A percentile compares a stretch with the other conserved stretches of the same genome.
phyloP scores from a whole-genome alignment of 2,797 vertebrate species.

The Anomalospiza imberbis region DNA sequence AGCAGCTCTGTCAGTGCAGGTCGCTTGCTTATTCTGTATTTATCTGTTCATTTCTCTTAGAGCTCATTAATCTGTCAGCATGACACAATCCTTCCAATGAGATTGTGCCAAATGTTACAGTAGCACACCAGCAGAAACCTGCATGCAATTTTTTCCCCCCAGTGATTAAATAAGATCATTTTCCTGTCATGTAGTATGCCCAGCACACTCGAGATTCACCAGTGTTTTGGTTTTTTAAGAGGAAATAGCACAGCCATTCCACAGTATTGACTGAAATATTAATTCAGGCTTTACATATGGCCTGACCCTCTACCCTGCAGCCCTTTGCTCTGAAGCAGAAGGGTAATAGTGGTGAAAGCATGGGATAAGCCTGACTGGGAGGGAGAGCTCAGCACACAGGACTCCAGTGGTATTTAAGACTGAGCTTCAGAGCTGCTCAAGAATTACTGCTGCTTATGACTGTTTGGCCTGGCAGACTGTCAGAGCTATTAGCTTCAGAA shows the following conservation, averaged over 20 bases:
- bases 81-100: slow-evolving; percentile 46
- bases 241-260: neutral
- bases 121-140: slow-evolving; percentile 38
- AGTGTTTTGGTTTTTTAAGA: slow-evolving; percentile 11
- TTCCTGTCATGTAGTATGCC: slow-evolving; percentile 12
- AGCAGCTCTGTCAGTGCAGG: slow-evolving; percentile 47
- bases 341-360: neutral
- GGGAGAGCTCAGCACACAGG: neutral
- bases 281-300: slow-evolving; percentile 36
- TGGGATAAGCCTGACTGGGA: neutral
- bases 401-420: slow-evolving; percentile 55
- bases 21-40: slow-evolving; percentile 5
- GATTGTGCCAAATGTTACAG: slow-evolving; percentile 12
- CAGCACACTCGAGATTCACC: neutral
- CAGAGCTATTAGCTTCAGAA: slow-evolving; percentile 76
- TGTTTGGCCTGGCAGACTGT: slow-evolving; percentile 73
- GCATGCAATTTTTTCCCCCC: neutral
- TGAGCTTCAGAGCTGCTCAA: slow-evolving; percentile 63
- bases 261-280: neutral
- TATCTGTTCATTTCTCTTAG: slow-evolving; percentile 12
- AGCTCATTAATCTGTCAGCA: slow-evolving; percentile 20
- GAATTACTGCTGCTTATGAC: slow-evolving; percentile 73
- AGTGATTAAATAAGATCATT: slow-evolving; percentile 49
- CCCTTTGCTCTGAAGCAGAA: neutral
- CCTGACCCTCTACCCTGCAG: slow-evolving; percentile 23